Evolutionary conservation across 2,888 invertebrate species (phyloP).

Genomic region (Heliconius sara): DNA sequence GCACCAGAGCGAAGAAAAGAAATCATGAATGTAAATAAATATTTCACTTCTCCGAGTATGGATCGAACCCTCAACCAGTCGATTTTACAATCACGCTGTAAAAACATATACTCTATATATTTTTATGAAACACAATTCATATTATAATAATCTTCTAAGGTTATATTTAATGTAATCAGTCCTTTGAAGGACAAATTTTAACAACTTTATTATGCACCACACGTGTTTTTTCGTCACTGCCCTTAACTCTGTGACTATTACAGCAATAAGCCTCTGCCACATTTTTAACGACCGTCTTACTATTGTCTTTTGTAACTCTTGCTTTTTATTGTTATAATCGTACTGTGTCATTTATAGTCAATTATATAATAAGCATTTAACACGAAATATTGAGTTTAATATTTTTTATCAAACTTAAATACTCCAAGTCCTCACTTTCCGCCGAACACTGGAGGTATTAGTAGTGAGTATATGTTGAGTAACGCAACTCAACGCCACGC

Average conservation of each 20-base stretch:
- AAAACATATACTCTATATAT: background rate
- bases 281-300: background rate
- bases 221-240: conserved; percentile 22
- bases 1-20: too few species aligned
- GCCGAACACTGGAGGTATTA: too few species aligned
- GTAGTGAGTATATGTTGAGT: too few species aligned
- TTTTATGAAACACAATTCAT: background rate
- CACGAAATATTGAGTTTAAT: too few species aligned
- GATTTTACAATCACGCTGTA: too few species aligned
- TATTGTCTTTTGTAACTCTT: background rate
- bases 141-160: background rate
- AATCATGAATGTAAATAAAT: too few species aligned
- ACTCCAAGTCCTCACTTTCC: too few species aligned
- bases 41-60: too few species aligned
- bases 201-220: conserved; percentile 16
- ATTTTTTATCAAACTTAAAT: too few species aligned
- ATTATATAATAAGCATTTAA: background rate
- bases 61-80: too few species aligned
- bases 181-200: background rate
- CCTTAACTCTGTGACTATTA: conserved; percentile 12
- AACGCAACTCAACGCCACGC: too few species aligned
- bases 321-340: background rate
- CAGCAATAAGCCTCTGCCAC: conserved; percentile 8
- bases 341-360: background rate
- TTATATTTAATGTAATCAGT: background rate